These are phyloP conservation scores for Aporophyla nigra DNA, from an alignment of 2,888 invertebrate species.

Conservation along the genomic window DNA sequence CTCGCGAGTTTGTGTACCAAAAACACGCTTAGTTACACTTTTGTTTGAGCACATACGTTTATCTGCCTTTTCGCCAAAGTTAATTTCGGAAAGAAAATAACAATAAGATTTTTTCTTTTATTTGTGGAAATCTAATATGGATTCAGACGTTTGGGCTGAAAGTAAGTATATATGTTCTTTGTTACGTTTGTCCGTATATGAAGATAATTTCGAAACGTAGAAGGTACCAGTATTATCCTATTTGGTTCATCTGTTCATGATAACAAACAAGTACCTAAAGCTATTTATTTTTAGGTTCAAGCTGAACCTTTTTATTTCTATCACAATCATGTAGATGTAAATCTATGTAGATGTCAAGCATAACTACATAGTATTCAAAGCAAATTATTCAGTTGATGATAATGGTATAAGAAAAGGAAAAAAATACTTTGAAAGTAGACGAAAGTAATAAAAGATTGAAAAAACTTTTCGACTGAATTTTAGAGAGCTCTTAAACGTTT, in stretches of 20 bases:
- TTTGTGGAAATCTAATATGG: constrained; percentile 50
- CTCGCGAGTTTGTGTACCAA: constrained; percentile 53
- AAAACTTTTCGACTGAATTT: constrained; percentile 67
- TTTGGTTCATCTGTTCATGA: constrained; percentile 36
- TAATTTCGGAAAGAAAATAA: constrained; percentile 58
- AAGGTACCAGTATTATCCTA: constrained; percentile 23
- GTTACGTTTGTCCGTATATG: constrained; percentile 37
- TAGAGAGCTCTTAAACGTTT: constrained; percentile 72
- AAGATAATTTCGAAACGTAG: constrained; percentile 34
- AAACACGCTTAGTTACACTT: constrained; percentile 61
- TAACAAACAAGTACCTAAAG: constrained; percentile 16
- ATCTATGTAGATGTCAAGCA: neutral
- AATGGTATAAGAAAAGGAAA: constrained; percentile 9
- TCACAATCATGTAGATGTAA: constrained; percentile 4
- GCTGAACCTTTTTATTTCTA: constrained; percentile 19
- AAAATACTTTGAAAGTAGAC: constrained; percentile 42
- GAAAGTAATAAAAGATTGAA: constrained; percentile 72
- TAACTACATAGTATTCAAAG: neutral
- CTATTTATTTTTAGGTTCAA: constrained; percentile 13
- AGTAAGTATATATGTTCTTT: constrained; percentile 44
- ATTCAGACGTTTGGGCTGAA: constrained; percentile 37
- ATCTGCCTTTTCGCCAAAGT: constrained; percentile 55
- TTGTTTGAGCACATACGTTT: constrained; percentile 52
- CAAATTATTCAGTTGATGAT: constrained; percentile 19
- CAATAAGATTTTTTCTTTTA: constrained; percentile 42